Conservation (phyloP, 2,888 invertebrate genomes). For the Kryphioiulus occultus region DNA sequence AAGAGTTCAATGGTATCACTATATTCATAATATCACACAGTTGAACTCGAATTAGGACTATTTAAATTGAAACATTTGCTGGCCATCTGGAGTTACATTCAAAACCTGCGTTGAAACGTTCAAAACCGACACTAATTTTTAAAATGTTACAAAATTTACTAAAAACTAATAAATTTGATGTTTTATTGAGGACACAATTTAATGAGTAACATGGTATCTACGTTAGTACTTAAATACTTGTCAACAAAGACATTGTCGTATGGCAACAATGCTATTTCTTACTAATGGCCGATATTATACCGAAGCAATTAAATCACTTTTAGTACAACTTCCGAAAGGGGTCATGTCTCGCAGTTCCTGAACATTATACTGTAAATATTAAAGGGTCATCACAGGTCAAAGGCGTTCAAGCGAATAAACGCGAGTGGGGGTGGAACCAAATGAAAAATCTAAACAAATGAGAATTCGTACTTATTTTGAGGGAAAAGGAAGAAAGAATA, state of each 20-base stretch:
- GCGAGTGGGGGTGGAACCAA: background rate
- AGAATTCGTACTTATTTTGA: background rate
- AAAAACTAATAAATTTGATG: background rate
- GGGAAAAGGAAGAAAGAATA: background rate
- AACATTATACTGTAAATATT: constrained; percentile 9
- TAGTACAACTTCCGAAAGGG: background rate
- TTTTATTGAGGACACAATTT: background rate
- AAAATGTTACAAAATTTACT: background rate
- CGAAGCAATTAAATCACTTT: constrained; percentile 24
- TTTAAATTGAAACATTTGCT: too few relatives aligned
- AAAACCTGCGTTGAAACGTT: too few relatives aligned
- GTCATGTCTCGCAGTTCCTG: constrained; percentile 21
- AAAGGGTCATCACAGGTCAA: constrained; percentile 45
- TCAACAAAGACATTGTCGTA: background rate
- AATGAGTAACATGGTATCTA: background rate
- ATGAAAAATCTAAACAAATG: background rate
- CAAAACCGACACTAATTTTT: too few relatives aligned
- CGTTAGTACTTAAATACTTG: background rate
- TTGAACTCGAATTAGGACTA: too few relatives aligned
- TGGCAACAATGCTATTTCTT: background rate
- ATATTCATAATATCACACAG: too few relatives aligned
- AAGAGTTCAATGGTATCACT: background rate
- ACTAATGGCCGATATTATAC: background rate
- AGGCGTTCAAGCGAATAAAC: constrained; percentile 29
- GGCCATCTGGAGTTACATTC: too few relatives aligned